These are phyloP conservation scores for Zenarchopterus dispar DNA, from an alignment of 2,797 vertebrate species.

Conservation along the genomic window DNA sequence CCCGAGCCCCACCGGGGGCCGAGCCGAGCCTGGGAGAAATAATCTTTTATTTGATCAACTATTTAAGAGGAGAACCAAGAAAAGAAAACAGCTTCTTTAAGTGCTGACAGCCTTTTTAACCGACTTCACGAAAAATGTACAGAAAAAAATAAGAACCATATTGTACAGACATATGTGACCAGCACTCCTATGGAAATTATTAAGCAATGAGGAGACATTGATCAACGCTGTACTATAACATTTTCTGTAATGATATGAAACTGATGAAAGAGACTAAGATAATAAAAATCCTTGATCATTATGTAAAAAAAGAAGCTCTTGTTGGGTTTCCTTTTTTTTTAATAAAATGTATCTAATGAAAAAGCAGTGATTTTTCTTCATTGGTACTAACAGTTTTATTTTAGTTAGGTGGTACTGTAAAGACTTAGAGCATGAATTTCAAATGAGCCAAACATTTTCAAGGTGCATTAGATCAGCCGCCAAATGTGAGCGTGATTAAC, in stretches of 20 bases:
- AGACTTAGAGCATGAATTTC: not conserved
- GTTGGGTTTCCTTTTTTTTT: constrained; percentile 84
- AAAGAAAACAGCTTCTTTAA: constrained; percentile 97
- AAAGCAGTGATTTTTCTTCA: constrained; percentile 56
- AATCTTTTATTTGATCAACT: constrained; percentile 92
- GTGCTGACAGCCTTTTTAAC: constrained; percentile 99
- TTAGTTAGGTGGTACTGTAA: not conserved
- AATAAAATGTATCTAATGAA: constrained; percentile 77
- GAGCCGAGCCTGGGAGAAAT: constrained; percentile 85
- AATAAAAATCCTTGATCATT: constrained; percentile 98
- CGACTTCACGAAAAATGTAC: constrained; percentile 98
- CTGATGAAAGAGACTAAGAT: constrained; percentile 96
- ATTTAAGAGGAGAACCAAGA: constrained; percentile 74
- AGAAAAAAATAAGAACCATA: constrained; percentile 92
- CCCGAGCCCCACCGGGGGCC: constrained; percentile 73
- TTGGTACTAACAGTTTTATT: constrained; percentile 36
- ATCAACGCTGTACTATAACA: constrained; percentile 99
- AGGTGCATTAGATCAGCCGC: no score
- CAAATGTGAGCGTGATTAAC: no score
- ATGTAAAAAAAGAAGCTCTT: constrained; percentile 92
- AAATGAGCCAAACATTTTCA: no score
- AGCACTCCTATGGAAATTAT: constrained; percentile 98
- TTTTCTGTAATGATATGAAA: constrained; percentile 99
- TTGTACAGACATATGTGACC: constrained; percentile 99
- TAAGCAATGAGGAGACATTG: constrained; percentile 97